Conservation (phyloP, 1,140 invertebrate species). For the Drosophila nasuta region DNA sequence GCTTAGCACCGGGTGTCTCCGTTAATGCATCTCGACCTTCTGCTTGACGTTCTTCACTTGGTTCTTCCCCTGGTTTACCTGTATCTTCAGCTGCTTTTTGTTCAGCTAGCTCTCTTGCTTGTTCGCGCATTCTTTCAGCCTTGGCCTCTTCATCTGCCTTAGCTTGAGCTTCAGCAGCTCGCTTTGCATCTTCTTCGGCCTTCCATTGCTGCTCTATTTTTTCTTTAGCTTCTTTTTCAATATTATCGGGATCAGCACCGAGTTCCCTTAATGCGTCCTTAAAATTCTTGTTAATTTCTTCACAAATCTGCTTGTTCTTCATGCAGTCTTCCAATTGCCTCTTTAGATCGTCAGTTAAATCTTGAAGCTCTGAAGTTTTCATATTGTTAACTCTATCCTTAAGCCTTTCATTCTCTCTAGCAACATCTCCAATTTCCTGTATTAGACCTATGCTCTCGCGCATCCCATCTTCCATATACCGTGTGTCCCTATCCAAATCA, state of each 20-base stretch:
- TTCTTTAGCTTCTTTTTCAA: conserved; percentile 13
- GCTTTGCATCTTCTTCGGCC: conserved; percentile 1
- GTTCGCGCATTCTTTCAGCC: not conserved
- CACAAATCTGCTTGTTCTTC: conserved; percentile 18
- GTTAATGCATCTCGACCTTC: not conserved
- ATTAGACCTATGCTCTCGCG: conserved; percentile 53
- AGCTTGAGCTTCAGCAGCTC: not conserved
- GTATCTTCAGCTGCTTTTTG: not conserved
- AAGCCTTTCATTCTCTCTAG: conserved; percentile 51
- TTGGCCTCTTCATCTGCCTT: conserved; percentile 6
- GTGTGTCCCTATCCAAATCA: conserved; percentile 52
- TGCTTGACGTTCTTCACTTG: conserved; percentile 1
- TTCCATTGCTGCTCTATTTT: conserved; percentile 5
- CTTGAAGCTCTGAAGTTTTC: conserved; percentile 40
- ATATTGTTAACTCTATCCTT: conserved; percentile 46
- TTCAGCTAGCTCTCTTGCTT: not conserved
- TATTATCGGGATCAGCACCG: conserved; percentile 42
- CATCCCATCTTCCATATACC: conserved; percentile 57
- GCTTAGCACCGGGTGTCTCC: not conserved
- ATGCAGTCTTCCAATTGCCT: conserved; percentile 62
- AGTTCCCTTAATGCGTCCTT: conserved; percentile 27
- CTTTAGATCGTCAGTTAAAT: conserved; percentile 41
- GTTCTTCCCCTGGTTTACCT: not conserved
- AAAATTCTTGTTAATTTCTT: conserved; percentile 38
- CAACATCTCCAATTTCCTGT: conserved; percentile 53